phyloP scores from a whole-genome alignment of 1,140 invertebrate species.

The Brachionus rubens region DNA sequence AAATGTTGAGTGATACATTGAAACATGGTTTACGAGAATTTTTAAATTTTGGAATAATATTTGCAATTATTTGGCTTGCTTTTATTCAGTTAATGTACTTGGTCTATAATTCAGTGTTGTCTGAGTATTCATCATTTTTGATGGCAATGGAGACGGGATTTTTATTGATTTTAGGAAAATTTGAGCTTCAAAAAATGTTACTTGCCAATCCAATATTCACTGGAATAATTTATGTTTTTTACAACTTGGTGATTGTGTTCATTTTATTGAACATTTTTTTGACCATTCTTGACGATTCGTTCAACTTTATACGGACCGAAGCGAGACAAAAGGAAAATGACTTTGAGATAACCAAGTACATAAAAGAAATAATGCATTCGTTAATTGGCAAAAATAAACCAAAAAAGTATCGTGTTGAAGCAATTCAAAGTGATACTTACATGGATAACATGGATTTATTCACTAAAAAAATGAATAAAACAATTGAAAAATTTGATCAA shows the following conservation, averaged over 20 bases:
- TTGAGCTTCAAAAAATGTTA: neutral
- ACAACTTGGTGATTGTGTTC: neutral
- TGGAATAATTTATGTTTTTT: conserved; percentile 47
- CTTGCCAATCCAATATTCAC: neutral
- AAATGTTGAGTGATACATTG: conserved; percentile 54
- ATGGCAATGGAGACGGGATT: neutral
- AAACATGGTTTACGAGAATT: neutral
- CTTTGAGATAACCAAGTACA: neutral
- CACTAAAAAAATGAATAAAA: too few species aligned
- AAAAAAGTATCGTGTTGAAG: too few species aligned
- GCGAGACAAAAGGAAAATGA: neutral
- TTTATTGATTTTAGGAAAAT: neutral
- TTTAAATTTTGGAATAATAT: neutral
- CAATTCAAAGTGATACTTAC: too few species aligned
- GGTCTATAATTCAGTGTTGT: neutral
- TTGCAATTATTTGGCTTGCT: neutral
- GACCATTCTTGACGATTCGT: conserved; percentile 11
- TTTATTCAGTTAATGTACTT: neutral
- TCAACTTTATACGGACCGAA: conserved; percentile 47
- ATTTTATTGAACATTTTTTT: neutral
- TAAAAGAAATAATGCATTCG: neutral
- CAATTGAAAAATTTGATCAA: too few species aligned
- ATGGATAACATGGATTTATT: too few species aligned
- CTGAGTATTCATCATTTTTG: neutral
- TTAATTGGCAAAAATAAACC: too few species aligned